A percentile compares a stretch with the other conserved stretches of the same genome.
phyloP scores from a whole-genome alignment of 2,113 vertebrate genomes.

The Myiozetetes cayanensis region DNA sequence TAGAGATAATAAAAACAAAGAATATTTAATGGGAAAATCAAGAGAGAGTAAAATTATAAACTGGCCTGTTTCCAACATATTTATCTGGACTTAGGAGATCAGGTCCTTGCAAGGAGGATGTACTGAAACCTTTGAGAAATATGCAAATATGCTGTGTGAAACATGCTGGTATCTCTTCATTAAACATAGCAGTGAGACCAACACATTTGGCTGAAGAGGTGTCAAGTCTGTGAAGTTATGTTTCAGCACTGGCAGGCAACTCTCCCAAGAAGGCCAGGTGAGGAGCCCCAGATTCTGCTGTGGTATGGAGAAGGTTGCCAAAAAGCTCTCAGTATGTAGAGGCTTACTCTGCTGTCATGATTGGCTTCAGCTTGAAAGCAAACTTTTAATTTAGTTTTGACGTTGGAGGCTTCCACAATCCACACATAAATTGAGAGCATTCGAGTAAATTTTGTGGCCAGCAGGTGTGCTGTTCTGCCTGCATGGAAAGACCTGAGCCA shows the following conservation, averaged over 20 bases:
- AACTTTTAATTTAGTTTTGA: not conserved
- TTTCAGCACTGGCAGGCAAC: not conserved
- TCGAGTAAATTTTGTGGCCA: not conserved
- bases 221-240: not conserved
- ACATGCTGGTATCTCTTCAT: not conserved
- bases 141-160: not conserved
- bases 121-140: not conserved
- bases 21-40: not conserved
- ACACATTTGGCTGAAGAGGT: not conserved
- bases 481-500: not conserved
- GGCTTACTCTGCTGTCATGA: not conserved
- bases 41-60: not conserved
- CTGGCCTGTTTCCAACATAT: not conserved
- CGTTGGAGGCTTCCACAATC: not conserved
- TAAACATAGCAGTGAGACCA: not conserved
- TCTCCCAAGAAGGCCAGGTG: not conserved
- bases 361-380: not conserved
- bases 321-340: not conserved
- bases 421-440: not conserved
- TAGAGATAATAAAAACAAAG: constrained; percentile 40
- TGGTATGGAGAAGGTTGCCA: not conserved
- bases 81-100: not conserved
- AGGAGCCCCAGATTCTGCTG: not conserved
- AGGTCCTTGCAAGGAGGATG: not conserved
- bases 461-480: not conserved